Evolutionary conservation across 1,140 invertebrate genomes (phyloP).

Genomic region (Danaus plexippus): DNA sequence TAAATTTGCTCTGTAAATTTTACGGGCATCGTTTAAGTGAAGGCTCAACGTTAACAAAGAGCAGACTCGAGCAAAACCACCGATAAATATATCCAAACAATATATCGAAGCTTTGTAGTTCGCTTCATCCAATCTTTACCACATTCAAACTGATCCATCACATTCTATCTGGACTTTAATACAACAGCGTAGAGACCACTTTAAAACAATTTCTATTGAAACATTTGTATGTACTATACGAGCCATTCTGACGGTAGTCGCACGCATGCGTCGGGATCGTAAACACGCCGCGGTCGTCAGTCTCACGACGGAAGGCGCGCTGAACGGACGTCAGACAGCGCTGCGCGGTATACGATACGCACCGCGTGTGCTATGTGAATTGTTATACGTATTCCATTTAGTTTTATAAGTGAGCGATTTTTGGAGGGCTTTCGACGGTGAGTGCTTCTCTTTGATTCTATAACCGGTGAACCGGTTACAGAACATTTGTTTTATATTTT

Average conservation of each 20-base stretch:
- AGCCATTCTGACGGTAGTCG: conserved; percentile 22
- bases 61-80: not conserved
- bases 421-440: conserved; percentile 35
- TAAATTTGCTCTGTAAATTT: too few species aligned
- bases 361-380: conserved; percentile 34
- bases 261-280: conserved; percentile 32
- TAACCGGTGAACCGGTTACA: conserved; percentile 10
- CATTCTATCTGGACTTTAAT: conserved; percentile 8
- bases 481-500: conserved; percentile 1
- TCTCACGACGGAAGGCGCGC: conserved; percentile 24
- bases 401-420: conserved; percentile 29
- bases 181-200: conserved; percentile 14
- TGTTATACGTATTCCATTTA: conserved; percentile 22
- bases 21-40: too few species aligned
- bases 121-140: conserved; percentile 2
- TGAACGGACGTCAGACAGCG: conserved; percentile 10
- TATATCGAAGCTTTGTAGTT: conserved; percentile 6
- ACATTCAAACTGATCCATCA: conserved; percentile 3
- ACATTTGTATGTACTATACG: conserved; percentile 12
- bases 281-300: conserved; percentile 35
- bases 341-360: conserved; percentile 9
- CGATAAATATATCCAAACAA: conserved; percentile 5
- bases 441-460: conserved; percentile 11
- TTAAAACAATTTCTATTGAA: conserved; percentile 13
- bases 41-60: conserved; percentile 2